phyloP scores from a whole-genome alignment of 2,888 invertebrate species.

The Lysandra coridon region DNA sequence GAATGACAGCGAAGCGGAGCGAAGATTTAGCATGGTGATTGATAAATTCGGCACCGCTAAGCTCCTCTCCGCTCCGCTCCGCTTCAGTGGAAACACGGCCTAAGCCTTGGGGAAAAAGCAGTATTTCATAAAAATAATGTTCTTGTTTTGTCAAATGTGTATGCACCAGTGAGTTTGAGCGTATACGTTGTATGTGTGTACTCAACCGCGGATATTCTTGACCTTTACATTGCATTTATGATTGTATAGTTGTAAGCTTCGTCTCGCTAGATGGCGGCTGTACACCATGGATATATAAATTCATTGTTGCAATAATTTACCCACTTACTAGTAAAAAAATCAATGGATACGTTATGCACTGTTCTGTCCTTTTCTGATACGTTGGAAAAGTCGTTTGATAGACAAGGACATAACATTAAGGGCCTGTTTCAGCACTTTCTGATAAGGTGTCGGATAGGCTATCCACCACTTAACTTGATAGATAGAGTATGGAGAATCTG shows the following conservation, averaged over 20 bases:
- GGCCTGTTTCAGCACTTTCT: no score
- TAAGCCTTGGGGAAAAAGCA: not conserved
- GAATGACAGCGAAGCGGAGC: no score
- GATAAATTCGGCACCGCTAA: no score
- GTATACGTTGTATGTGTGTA: not conserved
- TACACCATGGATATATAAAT: slow-evolving; percentile 35
- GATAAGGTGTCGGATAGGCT: no score
- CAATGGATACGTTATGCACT: not conserved
- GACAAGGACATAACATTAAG: no score
- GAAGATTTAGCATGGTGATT: no score
- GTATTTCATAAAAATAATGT: not conserved
- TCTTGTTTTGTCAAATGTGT: slow-evolving; percentile 9
- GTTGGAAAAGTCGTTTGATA: not conserved
- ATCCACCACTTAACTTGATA: no score
- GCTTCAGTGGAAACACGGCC: no score
- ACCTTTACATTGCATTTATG: slow-evolving; percentile 41
- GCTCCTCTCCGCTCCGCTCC: no score
- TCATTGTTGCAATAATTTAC: not conserved
- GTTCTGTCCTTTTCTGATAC: not conserved
- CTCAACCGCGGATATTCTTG: slow-evolving; percentile 35
- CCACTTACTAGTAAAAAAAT: not conserved
- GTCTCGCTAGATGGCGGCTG: slow-evolving; percentile 38
- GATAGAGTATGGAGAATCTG: no score
- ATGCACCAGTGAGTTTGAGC: not conserved
- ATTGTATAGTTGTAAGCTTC: slow-evolving; percentile 42